Evolutionary conservation across 2,888 invertebrate genomes (phyloP).

Genomic region (Pammene aurita): DNA sequence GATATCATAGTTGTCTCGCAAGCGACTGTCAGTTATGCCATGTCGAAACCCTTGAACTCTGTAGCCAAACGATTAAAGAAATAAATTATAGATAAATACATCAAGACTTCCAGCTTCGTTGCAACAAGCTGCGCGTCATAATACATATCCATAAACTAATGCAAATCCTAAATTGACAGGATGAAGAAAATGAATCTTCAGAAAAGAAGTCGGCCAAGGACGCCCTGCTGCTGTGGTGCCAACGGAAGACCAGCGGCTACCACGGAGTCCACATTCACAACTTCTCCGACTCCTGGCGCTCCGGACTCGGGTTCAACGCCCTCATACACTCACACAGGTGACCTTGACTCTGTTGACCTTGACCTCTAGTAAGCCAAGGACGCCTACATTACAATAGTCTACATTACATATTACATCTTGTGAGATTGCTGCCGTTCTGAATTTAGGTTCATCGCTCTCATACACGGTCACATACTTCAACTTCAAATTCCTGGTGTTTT

Average conservation of each 20-base stretch:
- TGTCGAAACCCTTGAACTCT: too few relatives aligned
- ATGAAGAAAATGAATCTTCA: slow-evolving; percentile 97
- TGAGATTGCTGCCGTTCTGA: slow-evolving; percentile 96
- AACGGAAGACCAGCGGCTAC: slow-evolving; percentile 98
- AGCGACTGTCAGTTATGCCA: too few relatives aligned
- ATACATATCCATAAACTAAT: too few relatives aligned
- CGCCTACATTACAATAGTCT: slow-evolving; percentile 95
- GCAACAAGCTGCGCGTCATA: too few relatives aligned
- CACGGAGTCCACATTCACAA: slow-evolving; percentile 94
- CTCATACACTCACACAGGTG: slow-evolving; percentile 96
- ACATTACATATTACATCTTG: slow-evolving; percentile 90
- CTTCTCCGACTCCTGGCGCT: slow-evolving; percentile 97
- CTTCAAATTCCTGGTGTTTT: too few relatives aligned
- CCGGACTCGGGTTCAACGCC: slow-evolving; percentile 98
- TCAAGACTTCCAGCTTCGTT: too few relatives aligned
- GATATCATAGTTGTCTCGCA: too few relatives aligned
- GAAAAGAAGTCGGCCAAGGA: slow-evolving; percentile 99
- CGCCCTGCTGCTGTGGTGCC: slow-evolving; percentile 98
- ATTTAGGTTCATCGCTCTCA: slow-evolving; percentile 98
- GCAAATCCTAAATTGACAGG: too few relatives aligned
- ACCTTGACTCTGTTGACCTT: not conserved
- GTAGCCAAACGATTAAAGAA: too few relatives aligned
- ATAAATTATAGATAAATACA: too few relatives aligned
- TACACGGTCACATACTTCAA: slow-evolving; percentile 93
- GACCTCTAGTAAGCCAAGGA: slow-evolving; percentile 79